Base-by-base conservation (phyloP, 2,888 invertebrate species). In the Xanthia icteritia region DNA sequence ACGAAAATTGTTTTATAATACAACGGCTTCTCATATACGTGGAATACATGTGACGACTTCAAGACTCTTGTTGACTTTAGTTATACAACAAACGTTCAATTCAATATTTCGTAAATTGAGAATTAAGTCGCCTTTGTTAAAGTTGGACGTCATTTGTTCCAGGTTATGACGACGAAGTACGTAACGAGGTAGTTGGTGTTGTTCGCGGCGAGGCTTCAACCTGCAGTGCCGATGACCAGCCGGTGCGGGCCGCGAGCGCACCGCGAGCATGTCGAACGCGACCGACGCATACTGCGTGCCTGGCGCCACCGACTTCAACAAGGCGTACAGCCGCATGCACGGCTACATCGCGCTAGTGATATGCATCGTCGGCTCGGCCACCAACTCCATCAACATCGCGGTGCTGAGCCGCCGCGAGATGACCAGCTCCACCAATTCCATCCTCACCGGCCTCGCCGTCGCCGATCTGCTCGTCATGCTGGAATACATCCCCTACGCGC, bases 391-490 rank as follows among this genome's bases (percentile, higher is more conserved):
- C 90, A 99, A 99, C 95, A 98, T 99, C 83, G 98, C 98, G 61
- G 99, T 99, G 20, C 97, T 99, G 73, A 98, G 99, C 15, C 97
- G 99, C 23, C 98, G 98, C 51, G 99, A 99, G 94, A 99, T 99
- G 99, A 97, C 97, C 83, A 98, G 99, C 78, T 98, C 99, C 5
- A 99, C 99, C 48, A 99, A 99, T 95, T 98, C 98, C 72, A 99
- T 99, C 79, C 97, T 99, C 61, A 99, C 99, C 0, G 98, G 98
- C 9, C 97, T 99, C 51, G 99, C 99, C 0, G 98, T 99, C 15
- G 99, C 99, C 27, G 99, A 99, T 93, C 97, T 99, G 54, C 97
- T 99, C n/a, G 99, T 99, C 27, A 99, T 99, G 98, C 97, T 99
- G 89, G 99, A 99, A 90, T 99, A 99, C 94, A 98, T 99, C 84